phyloP scores from a whole-genome alignment of 2,888 invertebrate genomes.

The Watsonalla binaria region DNA sequence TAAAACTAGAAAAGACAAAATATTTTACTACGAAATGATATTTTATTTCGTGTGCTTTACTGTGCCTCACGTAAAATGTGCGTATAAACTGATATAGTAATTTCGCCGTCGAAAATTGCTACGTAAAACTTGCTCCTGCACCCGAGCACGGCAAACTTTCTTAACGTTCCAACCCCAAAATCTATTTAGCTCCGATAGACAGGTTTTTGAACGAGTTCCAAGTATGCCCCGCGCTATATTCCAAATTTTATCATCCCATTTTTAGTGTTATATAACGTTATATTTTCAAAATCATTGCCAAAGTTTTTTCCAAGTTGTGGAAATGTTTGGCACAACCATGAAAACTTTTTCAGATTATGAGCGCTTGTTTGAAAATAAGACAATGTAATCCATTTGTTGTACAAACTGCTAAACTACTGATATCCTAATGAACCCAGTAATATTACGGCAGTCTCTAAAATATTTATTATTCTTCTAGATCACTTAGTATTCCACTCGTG shows the following conservation, averaged over 20 bases:
- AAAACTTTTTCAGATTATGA: too few species aligned
- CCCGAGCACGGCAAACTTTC: slow-evolving; percentile 30
- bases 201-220: slow-evolving; percentile 51
- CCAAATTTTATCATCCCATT: slow-evolving; percentile 46
- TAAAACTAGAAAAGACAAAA: too few species aligned
- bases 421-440: not conserved
- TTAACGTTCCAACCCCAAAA: slow-evolving; percentile 28
- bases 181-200: slow-evolving; percentile 38
- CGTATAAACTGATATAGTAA: slow-evolving; percentile 28
- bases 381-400: too few species aligned
- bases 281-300: slow-evolving; percentile 17
- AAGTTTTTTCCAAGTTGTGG: slow-evolving; percentile 11
- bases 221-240: slow-evolving; percentile 38
- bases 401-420: not conserved
- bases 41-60: not conserved
- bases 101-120: slow-evolving; percentile 34
- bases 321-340: slow-evolving; percentile 7
- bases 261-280: slow-evolving; percentile 19
- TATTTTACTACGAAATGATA: not conserved
- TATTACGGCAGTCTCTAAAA: not conserved
- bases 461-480: not conserved
- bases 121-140: slow-evolving; percentile 37
- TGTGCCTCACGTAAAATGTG: not conserved
- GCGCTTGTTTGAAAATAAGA: too few species aligned
- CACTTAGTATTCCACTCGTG: slow-evolving; percentile 2